Percentiles rank a stretch among this genome's conserved stretches.
Evolutionary conservation across 2,797 vertebrate genomes (phyloP).

Genomic region (Chrysocyon brachyurus): DNA sequence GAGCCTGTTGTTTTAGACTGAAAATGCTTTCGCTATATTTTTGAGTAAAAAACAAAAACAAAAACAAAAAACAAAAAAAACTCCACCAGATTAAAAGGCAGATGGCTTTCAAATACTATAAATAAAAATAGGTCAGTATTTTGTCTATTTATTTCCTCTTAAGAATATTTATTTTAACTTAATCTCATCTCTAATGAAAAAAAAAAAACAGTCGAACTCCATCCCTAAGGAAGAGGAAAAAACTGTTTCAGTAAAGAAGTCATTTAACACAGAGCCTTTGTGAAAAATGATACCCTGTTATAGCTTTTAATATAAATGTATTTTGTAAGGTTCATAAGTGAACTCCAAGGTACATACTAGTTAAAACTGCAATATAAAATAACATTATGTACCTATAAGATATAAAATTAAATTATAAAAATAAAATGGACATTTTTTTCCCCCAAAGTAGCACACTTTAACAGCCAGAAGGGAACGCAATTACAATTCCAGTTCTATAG

Average conservation of each 20-base stretch:
- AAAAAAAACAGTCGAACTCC: conserved; percentile 20
- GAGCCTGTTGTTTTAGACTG: conserved; percentile 58
- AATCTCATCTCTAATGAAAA: conserved; percentile 23
- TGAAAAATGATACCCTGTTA: conserved; percentile 71
- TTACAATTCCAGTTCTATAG: neutral
- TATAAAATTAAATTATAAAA: conserved; percentile 80
- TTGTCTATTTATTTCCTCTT: conserved; percentile 34
- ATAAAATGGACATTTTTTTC: conserved; percentile 55
- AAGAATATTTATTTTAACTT: conserved; percentile 62
- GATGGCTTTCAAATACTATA: conserved; percentile 57
- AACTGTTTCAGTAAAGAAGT: conserved; percentile 64
- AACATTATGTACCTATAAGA: conserved; percentile 68
- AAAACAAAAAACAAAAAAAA: too few relatives aligned
- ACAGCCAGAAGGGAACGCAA: conserved; percentile 61
- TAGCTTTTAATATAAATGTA: conserved; percentile 76
- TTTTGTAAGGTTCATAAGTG: conserved; percentile 77
- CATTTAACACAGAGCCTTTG: conserved; percentile 70
- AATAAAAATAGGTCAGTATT: conserved; percentile 29
- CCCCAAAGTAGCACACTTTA: conserved; percentile 55
- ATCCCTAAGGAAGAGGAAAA: conserved; percentile 44
- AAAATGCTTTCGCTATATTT: conserved; percentile 39
- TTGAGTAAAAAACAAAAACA: conserved; percentile 2
- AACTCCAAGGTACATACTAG: conserved; percentile 73
- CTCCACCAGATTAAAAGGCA: conserved; percentile 60
- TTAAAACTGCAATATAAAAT: conserved; percentile 74